phyloP scores from a whole-genome alignment of 2,888 invertebrate genomes.

The Bibio marci region DNA sequence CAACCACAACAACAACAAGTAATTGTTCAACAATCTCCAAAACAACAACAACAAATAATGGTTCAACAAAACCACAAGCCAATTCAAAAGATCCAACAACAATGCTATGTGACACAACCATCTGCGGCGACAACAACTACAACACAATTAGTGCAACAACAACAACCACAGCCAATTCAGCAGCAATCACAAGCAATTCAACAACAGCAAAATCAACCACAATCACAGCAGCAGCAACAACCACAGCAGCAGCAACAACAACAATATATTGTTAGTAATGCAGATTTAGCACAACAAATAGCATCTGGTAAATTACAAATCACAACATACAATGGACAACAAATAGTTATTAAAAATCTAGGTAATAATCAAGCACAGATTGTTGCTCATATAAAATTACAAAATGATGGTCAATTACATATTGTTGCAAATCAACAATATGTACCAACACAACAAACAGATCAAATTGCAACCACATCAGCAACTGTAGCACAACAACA shows the following conservation, averaged over 20 bases:
- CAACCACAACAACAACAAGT: constrained; percentile 11
- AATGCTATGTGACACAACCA: constrained; percentile 11
- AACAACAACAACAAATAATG: constrained; percentile 14
- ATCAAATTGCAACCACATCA: neutral
- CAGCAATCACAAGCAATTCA: constrained; percentile 19
- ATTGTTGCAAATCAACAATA: constrained; percentile 21
- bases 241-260: constrained; percentile 20
- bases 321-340: constrained; percentile 71
- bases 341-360: constrained; percentile 53
- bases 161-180: constrained; percentile 22
- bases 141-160: constrained; percentile 10
- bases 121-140: too few species aligned
- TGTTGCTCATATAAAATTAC: constrained; percentile 51
- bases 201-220: constrained; percentile 22
- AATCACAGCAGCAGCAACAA: constrained; percentile 20
- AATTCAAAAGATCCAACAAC: constrained; percentile 6
- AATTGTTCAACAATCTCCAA: constrained; percentile 20
- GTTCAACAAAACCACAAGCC: constrained; percentile 8
- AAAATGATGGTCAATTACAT: constrained; percentile 31
- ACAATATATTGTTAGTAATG: constrained; percentile 48
- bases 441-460: too few species aligned
- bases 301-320: constrained; percentile 69
- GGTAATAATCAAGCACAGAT: constrained; percentile 65
- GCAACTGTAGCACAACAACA: constrained; percentile 2
- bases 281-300: constrained; percentile 60